Conservation (phyloP, 2,888 invertebrate species). For the Vandiemenella viatica region DNA sequence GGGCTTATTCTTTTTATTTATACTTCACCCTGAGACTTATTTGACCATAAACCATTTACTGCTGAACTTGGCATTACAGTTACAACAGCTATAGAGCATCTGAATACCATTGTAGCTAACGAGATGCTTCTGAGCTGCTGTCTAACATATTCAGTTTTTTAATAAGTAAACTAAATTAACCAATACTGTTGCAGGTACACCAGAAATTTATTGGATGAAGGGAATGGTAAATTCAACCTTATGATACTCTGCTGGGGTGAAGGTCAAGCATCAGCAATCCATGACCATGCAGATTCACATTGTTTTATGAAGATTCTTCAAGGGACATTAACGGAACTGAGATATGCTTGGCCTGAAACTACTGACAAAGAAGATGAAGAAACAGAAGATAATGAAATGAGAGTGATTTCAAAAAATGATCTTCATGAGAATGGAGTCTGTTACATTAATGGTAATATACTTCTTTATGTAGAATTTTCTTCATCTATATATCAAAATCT, state of each 20-base stretch:
- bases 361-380: not conserved
- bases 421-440: not conserved
- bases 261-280: slow-evolving; percentile 85
- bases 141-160: no score
- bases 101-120: no score
- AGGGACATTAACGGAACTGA: slow-evolving; percentile 34
- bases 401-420: not conserved
- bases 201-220: slow-evolving; percentile 85
- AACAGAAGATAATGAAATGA: not conserved
- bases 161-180: no score
- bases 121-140: no score
- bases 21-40: no score
- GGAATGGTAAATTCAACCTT: slow-evolving; percentile 93
- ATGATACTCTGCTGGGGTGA: slow-evolving; percentile 98
- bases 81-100: no score
- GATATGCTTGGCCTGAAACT: slow-evolving; percentile 23
- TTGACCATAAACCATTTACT: no score
- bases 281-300: slow-evolving; percentile 90
- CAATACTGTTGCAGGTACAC: slow-evolving; percentile 70
- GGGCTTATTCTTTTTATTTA: no score
- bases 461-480: no score
- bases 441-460: not conserved
- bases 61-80: no score
- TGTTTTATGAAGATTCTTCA: slow-evolving; percentile 82
- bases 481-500: slow-evolving; percentile 1